phyloP scores from a whole-genome alignment of 1,140 invertebrate genomes.

The Anastrepha ludens region DNA sequence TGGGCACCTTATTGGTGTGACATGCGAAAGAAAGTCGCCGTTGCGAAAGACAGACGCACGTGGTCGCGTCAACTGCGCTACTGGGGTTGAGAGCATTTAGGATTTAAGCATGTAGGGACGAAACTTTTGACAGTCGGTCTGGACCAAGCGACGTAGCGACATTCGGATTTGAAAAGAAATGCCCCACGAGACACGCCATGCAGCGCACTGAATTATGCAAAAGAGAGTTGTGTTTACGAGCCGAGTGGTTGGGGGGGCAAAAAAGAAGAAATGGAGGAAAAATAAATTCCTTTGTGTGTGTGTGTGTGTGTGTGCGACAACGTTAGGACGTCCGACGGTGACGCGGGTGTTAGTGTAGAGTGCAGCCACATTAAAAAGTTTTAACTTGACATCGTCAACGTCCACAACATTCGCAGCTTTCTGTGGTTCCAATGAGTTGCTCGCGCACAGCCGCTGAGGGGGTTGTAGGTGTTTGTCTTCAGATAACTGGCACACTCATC shows the following conservation, averaged over 20 bases:
- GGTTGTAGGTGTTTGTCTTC: not conserved
- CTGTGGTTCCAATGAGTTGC: not conserved
- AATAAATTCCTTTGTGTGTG: not conserved
- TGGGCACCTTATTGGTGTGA: slow-evolving; percentile 67
- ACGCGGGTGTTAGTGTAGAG: slow-evolving; percentile 24
- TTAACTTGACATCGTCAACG: slow-evolving; percentile 38
- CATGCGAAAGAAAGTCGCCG: slow-evolving; percentile 61
- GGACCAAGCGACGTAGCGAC: not conserved
- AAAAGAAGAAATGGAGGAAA: not conserved
- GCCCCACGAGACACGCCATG: slow-evolving; percentile 52
- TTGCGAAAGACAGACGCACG: slow-evolving; percentile 32
- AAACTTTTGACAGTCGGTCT: not conserved
- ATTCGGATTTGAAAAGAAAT: slow-evolving; percentile 57
- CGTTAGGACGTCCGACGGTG: not conserved
- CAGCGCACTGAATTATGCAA: slow-evolving; percentile 71
- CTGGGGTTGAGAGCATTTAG: not conserved
- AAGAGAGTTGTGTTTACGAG: slow-evolving; percentile 65
- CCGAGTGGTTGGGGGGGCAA: not conserved
- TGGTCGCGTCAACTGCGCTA: not conserved
- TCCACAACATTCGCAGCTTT: slow-evolving; percentile 2
- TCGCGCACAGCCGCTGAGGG: not conserved
- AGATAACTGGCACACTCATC: not conserved
- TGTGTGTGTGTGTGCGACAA: not conserved
- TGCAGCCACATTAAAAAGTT: slow-evolving; percentile 34
- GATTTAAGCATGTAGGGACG: slow-evolving; percentile 40